Conservation (phyloP, 1,140 invertebrate genomes). For the Halictus rubicundus region DNA sequence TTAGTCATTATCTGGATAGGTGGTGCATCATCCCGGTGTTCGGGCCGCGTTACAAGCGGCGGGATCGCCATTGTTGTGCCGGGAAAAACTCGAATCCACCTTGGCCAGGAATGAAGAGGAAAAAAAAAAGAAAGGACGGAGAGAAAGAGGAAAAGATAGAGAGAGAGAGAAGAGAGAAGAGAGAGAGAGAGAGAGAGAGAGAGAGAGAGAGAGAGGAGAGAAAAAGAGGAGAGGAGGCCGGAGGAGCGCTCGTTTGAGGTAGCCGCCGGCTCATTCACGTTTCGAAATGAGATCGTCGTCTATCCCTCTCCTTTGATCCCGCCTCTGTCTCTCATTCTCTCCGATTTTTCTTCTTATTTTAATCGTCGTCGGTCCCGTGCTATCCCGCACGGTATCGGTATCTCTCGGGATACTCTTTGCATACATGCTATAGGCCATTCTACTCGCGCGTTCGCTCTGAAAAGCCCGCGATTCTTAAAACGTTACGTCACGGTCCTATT, state of each 20-base stretch:
- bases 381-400: conserved; percentile 14
- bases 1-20: conserved; percentile 72
- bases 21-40: conserved; percentile 68
- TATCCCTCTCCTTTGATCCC: conserved; percentile 52
- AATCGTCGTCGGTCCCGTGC: background rate
- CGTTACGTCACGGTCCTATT: conserved; percentile 2
- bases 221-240: conserved; percentile 52
- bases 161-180: conserved; percentile 46
- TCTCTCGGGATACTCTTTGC: background rate
- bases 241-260: conserved; percentile 72
- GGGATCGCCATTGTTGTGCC: conserved; percentile 65
- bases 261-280: conserved; percentile 74
- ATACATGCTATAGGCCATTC: background rate
- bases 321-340: background rate
- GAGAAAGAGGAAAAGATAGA: conserved; percentile 46
- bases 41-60: conserved; percentile 69
- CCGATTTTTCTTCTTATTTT: background rate
- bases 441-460: background rate
- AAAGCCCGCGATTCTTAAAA: background rate
- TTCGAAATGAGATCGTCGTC: conserved; percentile 74
- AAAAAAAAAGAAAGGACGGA: conserved; percentile 46
- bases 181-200: conserved; percentile 50
- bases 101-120: conserved; percentile 41
- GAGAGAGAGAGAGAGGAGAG: conserved; percentile 44
- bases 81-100: conserved; percentile 70